These are phyloP conservation scores for Eleutherodactylus coqui DNA, from an alignment of 2,797 vertebrate genomes.

Conservation along the genomic window DNA sequence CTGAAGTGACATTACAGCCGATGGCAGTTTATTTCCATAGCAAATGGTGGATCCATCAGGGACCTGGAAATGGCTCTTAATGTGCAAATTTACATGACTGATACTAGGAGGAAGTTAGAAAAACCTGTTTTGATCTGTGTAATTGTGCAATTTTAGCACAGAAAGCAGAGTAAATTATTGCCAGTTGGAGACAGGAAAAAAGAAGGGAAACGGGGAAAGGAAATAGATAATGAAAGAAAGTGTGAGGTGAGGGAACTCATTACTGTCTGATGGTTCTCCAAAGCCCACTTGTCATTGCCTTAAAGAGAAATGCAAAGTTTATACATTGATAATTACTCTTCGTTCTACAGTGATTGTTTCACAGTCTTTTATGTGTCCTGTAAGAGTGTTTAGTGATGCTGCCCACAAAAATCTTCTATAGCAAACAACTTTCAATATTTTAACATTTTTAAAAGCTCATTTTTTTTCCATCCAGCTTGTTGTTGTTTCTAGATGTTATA, in stretches of 20 bases:
- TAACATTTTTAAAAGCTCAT: background rate
- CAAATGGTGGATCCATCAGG: slow-evolving; percentile 39
- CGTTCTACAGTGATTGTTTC: background rate
- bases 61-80: slow-evolving; percentile 50
- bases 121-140: slow-evolving; percentile 59
- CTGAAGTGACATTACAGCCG: background rate
- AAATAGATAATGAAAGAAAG: slow-evolving; percentile 43
- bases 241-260: slow-evolving; percentile 14
- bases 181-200: slow-evolving; percentile 41
- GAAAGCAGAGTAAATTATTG: slow-evolving; percentile 48
- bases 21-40: slow-evolving; percentile 52
- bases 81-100: slow-evolving; percentile 60
- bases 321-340: background rate
- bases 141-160: slow-evolving; percentile 54
- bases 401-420: background rate
- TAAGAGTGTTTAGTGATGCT: background rate
- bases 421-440: background rate
- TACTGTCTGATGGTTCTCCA: slow-evolving; percentile 29
- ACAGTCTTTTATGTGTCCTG: background rate
- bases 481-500: background rate
- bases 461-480: background rate
- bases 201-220: slow-evolving; percentile 26
- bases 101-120: slow-evolving; percentile 49
- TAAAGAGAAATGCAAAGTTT: slow-evolving; percentile 31
- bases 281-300: slow-evolving; percentile 17